A percentile compares a stretch with the other conserved stretches of the same genome.
These are phyloP conservation scores for Ictidomys tridecemlineatus DNA, from an alignment of 2,113 vertebrate species.

Conservation along the genomic window DNA sequence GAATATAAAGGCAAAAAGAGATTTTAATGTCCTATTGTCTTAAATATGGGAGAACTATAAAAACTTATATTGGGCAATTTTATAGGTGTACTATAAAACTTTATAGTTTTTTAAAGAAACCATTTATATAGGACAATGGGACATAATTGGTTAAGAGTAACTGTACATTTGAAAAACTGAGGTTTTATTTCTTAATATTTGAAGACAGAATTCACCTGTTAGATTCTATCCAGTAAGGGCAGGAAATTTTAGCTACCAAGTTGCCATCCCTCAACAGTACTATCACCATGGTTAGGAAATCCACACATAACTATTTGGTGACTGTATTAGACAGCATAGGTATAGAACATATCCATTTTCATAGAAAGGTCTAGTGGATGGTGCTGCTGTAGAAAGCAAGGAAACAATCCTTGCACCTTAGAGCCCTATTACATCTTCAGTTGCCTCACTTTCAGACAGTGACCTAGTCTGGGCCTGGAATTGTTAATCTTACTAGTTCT, in stretches of 20 bases:
- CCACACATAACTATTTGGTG: accelerated
- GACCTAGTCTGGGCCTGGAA: not conserved
- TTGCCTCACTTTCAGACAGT: not conserved
- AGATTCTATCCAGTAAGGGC: not conserved
- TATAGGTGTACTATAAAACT: no score
- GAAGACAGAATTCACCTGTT: not conserved
- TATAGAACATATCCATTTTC: not conserved
- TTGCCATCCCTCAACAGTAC: not conserved
- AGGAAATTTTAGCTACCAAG: not conserved
- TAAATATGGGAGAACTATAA: no score
- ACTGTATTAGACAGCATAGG: not conserved
- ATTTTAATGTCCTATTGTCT: no score
- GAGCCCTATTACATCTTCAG: not conserved
- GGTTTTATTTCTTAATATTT: not conserved
- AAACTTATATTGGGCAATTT: no score
- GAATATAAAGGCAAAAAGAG: not conserved
- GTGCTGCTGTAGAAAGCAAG: not conserved
- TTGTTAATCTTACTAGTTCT: not conserved
- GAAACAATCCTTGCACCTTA: accelerated
- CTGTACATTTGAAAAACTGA: not conserved
- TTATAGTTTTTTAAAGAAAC: no score
- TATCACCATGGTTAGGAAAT: accelerated
- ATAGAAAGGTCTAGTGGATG: not conserved
- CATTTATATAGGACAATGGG: no score
- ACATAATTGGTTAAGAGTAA: not conserved